Evolutionary conservation across 2,888 invertebrate genomes (phyloP).

Genomic region (Lasioglossum zephyrum): DNA sequence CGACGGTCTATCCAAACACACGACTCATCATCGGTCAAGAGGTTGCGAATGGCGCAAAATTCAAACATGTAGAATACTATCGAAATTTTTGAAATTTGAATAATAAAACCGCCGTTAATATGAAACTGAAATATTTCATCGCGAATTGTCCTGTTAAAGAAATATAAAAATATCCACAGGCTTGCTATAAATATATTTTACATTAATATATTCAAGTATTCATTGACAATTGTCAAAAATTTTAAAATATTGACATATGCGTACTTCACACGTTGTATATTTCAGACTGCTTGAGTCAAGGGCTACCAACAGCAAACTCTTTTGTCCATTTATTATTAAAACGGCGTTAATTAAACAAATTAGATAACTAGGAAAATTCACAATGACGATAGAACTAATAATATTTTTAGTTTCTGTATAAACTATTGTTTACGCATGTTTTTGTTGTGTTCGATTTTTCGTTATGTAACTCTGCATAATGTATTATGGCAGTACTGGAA

Average conservation of each 20-base stretch:
- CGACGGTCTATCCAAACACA: neutral
- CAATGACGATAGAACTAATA: neutral
- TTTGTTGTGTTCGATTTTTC: neutral
- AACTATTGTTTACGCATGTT: neutral
- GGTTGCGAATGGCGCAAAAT: neutral
- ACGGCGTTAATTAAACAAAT: neutral
- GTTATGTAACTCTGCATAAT: constrained; percentile 27
- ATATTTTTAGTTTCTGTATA: neutral
- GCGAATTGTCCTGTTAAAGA: neutral
- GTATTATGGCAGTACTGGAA: constrained; percentile 1
- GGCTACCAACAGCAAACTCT: neutral
- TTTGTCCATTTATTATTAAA: neutral
- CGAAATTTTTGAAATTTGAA: neutral
- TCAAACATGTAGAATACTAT: neutral
- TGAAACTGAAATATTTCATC: neutral
- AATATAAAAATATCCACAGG: neutral
- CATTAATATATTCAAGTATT: constrained; percentile 19
- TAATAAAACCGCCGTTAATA: neutral
- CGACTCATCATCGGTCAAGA: neutral
- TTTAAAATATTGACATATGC: constrained; percentile 35
- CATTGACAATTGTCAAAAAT: constrained; percentile 48
- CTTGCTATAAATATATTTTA: neutral
- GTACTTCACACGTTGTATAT: neutral
- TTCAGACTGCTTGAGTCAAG: neutral
- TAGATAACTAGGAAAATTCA: neutral